phyloP scores from a whole-genome alignment of 2,888 invertebrate species.

The Platyscelio sp. region DNA sequence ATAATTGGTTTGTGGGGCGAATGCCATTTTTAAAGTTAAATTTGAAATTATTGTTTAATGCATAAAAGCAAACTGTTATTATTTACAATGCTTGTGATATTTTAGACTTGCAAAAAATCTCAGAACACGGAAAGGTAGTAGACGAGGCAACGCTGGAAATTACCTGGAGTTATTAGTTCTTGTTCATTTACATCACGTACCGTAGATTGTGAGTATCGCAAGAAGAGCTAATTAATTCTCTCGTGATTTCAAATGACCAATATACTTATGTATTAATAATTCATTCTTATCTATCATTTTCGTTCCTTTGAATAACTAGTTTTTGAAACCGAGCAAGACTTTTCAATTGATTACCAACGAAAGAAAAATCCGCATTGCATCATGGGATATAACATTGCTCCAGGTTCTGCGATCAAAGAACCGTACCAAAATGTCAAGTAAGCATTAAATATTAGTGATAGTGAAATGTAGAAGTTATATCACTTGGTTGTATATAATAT shows the following conservation, averaged over 20 bases:
- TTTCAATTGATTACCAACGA: slow-evolving; percentile 18
- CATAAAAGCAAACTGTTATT: too few relatives aligned
- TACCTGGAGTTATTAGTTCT: slow-evolving; percentile 94
- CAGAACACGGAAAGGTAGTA: slow-evolving; percentile 93
- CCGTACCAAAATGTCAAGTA: slow-evolving; percentile 80
- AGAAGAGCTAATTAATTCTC: slow-evolving; percentile 31
- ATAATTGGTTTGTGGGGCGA: too few relatives aligned
- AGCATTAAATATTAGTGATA: slow-evolving; percentile 51
- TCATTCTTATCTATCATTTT: slow-evolving; percentile 37
- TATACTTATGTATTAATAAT: slow-evolving; percentile 27
- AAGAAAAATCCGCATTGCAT: slow-evolving; percentile 41
- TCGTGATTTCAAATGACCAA: slow-evolving; percentile 16
- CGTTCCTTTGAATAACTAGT: slow-evolving; percentile 55
- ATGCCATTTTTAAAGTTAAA: too few relatives aligned
- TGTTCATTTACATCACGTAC: slow-evolving; percentile 94
- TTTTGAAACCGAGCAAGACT: slow-evolving; percentile 49
- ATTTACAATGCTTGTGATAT: too few relatives aligned
- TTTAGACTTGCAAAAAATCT: slow-evolving; percentile 93
- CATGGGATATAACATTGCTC: slow-evolving; percentile 79
- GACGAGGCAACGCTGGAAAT: slow-evolving; percentile 94
- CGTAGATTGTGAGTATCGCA: slow-evolving; percentile 87
- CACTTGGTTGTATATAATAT: slow-evolving; percentile 18
- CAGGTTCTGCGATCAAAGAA: slow-evolving; percentile 75
- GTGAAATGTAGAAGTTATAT: background rate
- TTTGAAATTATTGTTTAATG: too few relatives aligned